Conservation (phyloP, 2,888 invertebrate genomes). For the Phyto melanocephala region DNA sequence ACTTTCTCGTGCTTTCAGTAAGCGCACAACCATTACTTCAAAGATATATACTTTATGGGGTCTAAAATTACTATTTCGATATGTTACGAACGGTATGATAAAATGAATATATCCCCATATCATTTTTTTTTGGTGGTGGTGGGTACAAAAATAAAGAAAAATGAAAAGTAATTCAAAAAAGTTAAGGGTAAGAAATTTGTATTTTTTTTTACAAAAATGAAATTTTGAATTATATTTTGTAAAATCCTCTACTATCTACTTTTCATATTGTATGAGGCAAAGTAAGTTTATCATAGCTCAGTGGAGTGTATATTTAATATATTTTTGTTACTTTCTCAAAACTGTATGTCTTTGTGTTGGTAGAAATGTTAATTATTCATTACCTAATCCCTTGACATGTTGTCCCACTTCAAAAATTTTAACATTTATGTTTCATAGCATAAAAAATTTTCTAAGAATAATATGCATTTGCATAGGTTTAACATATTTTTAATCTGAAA, state of each 20-base stretch:
- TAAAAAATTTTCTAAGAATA: not conserved
- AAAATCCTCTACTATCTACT: constrained; percentile 14
- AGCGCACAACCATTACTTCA: too few relatives aligned
- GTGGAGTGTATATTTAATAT: not conserved
- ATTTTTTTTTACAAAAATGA: not conserved
- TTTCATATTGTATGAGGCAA: not conserved
- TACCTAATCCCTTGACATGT: not conserved
- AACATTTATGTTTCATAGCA: not conserved
- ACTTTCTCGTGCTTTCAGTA: too few relatives aligned
- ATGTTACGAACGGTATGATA: too few relatives aligned
- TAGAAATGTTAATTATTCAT: not conserved
- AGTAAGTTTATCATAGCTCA: not conserved
- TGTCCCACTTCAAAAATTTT: not conserved
- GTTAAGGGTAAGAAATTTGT: not conserved
- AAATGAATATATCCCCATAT: too few relatives aligned
- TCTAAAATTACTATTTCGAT: too few relatives aligned
- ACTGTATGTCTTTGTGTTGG: not conserved
- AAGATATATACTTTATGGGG: too few relatives aligned
- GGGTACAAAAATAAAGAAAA: too few relatives aligned
- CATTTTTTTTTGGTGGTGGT: too few relatives aligned
- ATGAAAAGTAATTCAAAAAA: too few relatives aligned
- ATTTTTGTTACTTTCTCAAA: not conserved
- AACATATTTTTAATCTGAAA: not conserved
- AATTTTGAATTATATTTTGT: constrained; percentile 4
- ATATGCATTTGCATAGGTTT: not conserved